Evolutionary conservation across 2,113 vertebrate species (phyloP), one percentile per base, ranked within the genome.

Genomic region (Gavialis gangeticus): DNA sequence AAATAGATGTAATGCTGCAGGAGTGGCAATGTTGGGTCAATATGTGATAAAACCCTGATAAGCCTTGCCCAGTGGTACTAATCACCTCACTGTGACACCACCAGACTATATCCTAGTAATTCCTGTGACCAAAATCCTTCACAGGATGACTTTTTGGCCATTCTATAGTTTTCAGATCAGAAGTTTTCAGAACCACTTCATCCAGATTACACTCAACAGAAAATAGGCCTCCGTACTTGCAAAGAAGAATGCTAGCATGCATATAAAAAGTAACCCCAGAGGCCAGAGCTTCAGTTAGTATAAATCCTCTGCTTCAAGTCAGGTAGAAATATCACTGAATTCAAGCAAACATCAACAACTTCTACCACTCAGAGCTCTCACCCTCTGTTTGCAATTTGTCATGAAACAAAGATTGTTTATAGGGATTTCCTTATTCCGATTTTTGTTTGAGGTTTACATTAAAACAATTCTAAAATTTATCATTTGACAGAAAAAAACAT

Each of bases 211-310:
- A 95, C 85, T 64, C 63, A 1, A 92, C 10, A 83, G 28, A 62
- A 77, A 34, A 16, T 27, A 5, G 59, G 14, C 87, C 94, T 58
- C 24, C 82, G 12, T 56, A 73, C 55, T 85, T 59, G 67, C 77
- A 30, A 21, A 58, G 89, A 64, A 82, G 62, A 1, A 1, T 55
- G 12, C 76, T 77, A 37, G 30, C 5, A 69, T 69, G 67, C n/a
- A 69, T 69, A 71, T 12, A 67, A 67, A 37, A 93, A 46, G 10
- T 77, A 60, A 80, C 5, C 57, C 8, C 60, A 27, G 67, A 83
- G 80, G 73, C 54, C 73, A 75, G 25, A n/a, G 87, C 34, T 91
- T 87, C 57, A 69, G 15, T 17, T 57, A 79, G 62, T 21, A 82
- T 87, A 84, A 78, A 73, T 55, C 30, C 67, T 69, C 10, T 34